These are phyloP conservation scores for Ptychodera flava DNA, from an alignment of 35 echinoderm and acorn worm species.

Conservation along the genomic window DNA sequence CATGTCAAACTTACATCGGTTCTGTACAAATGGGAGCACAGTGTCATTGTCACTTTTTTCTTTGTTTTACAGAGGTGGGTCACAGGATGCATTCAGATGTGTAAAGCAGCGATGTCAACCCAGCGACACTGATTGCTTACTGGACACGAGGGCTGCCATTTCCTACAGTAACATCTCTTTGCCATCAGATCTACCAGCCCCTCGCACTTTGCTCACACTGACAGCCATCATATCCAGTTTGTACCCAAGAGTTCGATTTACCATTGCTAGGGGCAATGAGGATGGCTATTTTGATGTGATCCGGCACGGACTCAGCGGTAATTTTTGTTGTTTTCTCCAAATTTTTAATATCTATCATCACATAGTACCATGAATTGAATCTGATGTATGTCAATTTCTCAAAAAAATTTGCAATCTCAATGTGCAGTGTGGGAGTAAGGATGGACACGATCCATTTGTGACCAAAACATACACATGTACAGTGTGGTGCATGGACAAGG, in stretches of 20 bases:
- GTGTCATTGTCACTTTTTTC: neutral
- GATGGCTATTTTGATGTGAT: constrained; percentile 3
- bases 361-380: too few species aligned
- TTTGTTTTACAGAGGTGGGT: constrained; percentile 1
- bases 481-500: too few species aligned
- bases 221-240: neutral
- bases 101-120: neutral
- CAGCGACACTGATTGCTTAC: neutral
- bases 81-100: neutral
- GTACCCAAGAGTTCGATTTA: neutral
- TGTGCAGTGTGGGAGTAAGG: too few species aligned
- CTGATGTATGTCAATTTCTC: too few species aligned
- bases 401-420: too few species aligned
- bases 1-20: too few species aligned
- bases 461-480: too few species aligned
- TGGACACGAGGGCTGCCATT: constrained; percentile 1
- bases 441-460: too few species aligned
- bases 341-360: too few species aligned
- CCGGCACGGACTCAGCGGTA: neutral
- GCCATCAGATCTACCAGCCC: neutral
- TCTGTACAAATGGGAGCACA: too few species aligned
- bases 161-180: neutral
- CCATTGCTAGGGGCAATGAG: neutral
- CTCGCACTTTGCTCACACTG: neutral
- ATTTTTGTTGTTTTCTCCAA: too few species aligned